Base-by-base conservation (phyloP, 2,888 invertebrate genomes). In the Stenichneumon culpator region DNA sequence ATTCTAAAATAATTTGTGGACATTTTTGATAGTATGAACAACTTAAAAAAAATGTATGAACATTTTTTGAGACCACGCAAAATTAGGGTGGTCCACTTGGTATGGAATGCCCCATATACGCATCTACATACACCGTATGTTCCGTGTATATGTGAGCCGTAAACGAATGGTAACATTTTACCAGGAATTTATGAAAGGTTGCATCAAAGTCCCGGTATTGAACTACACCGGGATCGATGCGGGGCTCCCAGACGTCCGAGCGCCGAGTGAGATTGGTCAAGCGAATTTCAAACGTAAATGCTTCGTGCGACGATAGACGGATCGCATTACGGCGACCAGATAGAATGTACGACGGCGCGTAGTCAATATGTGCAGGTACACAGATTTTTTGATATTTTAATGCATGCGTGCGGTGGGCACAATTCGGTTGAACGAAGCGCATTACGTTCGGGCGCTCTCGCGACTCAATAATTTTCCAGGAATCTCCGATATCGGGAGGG, bases 391-490 rank as follows among this genome's bases (percentile, higher is more conserved):
- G n/a, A 60, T 32, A 32, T 25, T n/a, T 25, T 50, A 39, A 22
- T 68, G 25, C 19, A 28, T n/a, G 22, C 36, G 39, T 69, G 14
- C 5, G 5, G 16, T 19, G 69, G n/a, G 3, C 22, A 3, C 25
- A 6, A n/a, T n/a, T n/a, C 4, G n/a, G 14, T 69, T 32, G 47
- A 50, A 50, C 6, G 32, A n/a, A 22, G 47, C 50, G 22, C 47
- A 65, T 57, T 32, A 14, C 50, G 47, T 74, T 57, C 19, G 50
- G 32, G 19, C 5, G 32, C 25, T n/a, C 16, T 16, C 6, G 32
- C 32, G 50, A 32, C 54, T 72, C 65, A 69, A 79, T 63, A 36
- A 79, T 69, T 60, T 83, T 74, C 73, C 28, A 5, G 57, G 73
- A 83, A 83, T n/a, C 32, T 63, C 19, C 19, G 57, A 60, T 79